These are phyloP conservation scores for Lamellibrachia satsuma DNA, from an alignment of 2,888 invertebrate species.

Conservation along the genomic window DNA sequence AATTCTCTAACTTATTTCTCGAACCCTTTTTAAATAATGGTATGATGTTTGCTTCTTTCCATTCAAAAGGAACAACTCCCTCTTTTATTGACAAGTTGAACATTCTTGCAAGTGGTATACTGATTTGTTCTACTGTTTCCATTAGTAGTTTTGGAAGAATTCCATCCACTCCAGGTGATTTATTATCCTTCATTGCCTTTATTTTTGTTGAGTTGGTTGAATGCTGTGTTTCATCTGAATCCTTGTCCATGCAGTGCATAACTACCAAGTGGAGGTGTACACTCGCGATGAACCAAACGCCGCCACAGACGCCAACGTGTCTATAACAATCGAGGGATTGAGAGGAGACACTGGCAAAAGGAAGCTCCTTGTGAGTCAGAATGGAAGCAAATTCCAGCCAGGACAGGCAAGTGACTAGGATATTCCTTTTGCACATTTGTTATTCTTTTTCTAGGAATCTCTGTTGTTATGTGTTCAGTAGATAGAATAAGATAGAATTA, in stretches of 20 bases:
- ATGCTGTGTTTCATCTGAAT: background rate
- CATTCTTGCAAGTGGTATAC: too few species aligned
- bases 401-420: slow-evolving; percentile 39
- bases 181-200: too few species aligned
- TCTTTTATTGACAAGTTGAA: too few species aligned
- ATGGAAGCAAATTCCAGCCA: slow-evolving; percentile 48
- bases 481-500: background rate
- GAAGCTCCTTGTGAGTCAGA: slow-evolving; percentile 38
- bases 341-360: slow-evolving; percentile 57
- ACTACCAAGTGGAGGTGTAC: slow-evolving; percentile 56
- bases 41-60: too few species aligned
- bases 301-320: slow-evolving; percentile 53
- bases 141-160: too few species aligned
- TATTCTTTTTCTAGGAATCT: background rate
- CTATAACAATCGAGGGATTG: slow-evolving; percentile 54
- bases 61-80: too few species aligned
- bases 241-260: slow-evolving; percentile 47
- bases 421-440: background rate
- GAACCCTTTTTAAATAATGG: too few species aligned
- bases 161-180: too few species aligned
- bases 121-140: too few species aligned
- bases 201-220: background rate
- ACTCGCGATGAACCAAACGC: slow-evolving; percentile 54
- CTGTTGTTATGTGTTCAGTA: background rate
- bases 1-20: too few species aligned